Percentiles rank a stretch among this genome's conserved stretches.
These are phyloP conservation scores for Meloidogyne hapla DNA, from an alignment of 1,140 invertebrate species.

Conservation along the genomic window DNA sequence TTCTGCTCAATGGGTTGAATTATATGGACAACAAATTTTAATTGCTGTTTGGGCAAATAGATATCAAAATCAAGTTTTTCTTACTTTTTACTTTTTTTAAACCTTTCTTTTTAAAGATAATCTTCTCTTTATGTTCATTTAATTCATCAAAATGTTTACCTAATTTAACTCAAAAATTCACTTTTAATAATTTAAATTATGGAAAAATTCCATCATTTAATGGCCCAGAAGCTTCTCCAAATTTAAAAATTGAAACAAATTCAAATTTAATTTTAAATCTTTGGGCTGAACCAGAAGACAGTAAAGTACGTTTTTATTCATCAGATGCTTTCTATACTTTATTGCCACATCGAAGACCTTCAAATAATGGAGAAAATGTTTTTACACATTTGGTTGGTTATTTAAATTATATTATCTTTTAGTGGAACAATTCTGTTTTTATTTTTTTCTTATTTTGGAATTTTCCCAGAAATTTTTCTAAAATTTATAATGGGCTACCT, in stretches of 20 bases:
- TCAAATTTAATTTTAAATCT: constrained; percentile 25
- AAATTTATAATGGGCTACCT: too few species aligned
- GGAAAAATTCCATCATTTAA: constrained; percentile 1
- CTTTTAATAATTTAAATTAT: constrained; percentile 30
- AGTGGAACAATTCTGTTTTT: too few species aligned
- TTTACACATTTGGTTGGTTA: constrained; percentile 39
- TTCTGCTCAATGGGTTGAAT: constrained; percentile 46
- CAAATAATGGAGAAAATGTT: constrained; percentile 44
- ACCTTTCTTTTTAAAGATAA: constrained; percentile 12
- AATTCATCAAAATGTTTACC: constrained; percentile 40
- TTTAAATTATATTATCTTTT: too few species aligned
- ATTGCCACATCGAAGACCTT: constrained; percentile 42
- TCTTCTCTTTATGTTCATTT: constrained; percentile 46
- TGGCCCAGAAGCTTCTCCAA: background rate
- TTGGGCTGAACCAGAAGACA: constrained; percentile 46
- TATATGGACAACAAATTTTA: constrained; percentile 46
- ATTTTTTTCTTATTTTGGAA: too few species aligned
- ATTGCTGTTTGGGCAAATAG: constrained; percentile 59
- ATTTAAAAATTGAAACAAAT: background rate
- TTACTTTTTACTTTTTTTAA: background rate
- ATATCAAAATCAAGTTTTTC: constrained; percentile 40
- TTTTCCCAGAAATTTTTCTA: too few species aligned
- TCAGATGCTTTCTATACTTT: constrained; percentile 42
- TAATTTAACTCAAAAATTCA: constrained; percentile 36
- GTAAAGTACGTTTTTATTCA: constrained; percentile 14